Evolutionary conservation across 2,888 invertebrate species (phyloP), one percentile per base, ranked within the genome.

Genomic region (Andricus curvator): DNA sequence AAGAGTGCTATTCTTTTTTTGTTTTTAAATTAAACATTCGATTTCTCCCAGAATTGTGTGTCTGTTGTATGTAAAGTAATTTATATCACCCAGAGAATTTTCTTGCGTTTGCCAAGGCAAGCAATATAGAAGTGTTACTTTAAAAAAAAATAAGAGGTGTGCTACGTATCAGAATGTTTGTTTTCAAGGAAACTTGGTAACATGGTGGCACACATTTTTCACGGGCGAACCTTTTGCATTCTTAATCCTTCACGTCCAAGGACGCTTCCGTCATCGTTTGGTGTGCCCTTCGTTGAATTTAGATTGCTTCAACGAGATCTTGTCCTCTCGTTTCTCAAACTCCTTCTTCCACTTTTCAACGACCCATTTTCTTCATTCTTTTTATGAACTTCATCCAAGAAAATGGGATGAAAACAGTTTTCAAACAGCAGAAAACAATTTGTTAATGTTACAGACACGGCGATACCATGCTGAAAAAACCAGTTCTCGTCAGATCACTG

Each of bases 171-270:
- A 70, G 22, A 29, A 70, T 20, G 51, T 29, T 51, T 29, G 33
- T 56, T 56, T 70, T 74, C 74, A 74, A 74, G 74, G 74, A 74
- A 74, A 74, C 70, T 48, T 25, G 51, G 17, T 51, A 70, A 56
- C 11, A 29, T 70, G 25, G 51, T 70, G 48, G 48, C 70, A 70
- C 51, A 70, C 70, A 74, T 56, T 56, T 74, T 51, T 74, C 74
- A 56, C 74, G 74, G 74, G 74, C 56, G 56, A 56, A 74, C 29
- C 74, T 74, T 74, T 74, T 74, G 11, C 51, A 74, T 56, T 74
- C 29, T 56, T 74, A 74, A 74, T 74, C 74, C 74, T 74, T 74
- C 74, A 74, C 74, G 8, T n/a, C 33, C 74, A 74, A 74, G 74
- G 74, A 74, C 74, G 51, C 29, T 56, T 74, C 56, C 74, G 74